A percentile compares a stretch with the other conserved stretches of the same genome.
Evolutionary conservation across 2,113 vertebrate genomes (phyloP).

Genomic region (Saccopteryx leptura): DNA sequence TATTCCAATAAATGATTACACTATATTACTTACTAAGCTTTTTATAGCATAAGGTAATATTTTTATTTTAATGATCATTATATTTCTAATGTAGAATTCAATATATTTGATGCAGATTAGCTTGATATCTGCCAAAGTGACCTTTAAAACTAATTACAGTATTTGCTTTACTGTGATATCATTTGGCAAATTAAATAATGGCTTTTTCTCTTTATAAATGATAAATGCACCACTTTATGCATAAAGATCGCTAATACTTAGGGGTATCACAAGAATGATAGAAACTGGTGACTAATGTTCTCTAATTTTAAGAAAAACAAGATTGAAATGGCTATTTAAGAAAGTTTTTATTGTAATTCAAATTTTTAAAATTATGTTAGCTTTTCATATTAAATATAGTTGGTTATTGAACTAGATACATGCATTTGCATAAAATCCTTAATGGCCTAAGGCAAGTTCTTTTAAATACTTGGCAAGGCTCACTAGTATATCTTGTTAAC

Average conservation of each 20-base stretch:
- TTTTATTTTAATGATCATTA: constrained; percentile 56
- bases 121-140: background rate
- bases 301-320: constrained; percentile 23
- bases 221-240: background rate
- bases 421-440: background rate
- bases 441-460: background rate
- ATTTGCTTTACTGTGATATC: background rate
- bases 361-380: background rate
- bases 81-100: constrained; percentile 53
- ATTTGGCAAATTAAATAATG: constrained; percentile 53
- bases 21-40: background rate
- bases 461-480: background rate
- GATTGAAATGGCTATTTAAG: background rate
- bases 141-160: constrained; percentile 50
- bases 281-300: background rate
- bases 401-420: background rate
- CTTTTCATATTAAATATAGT: background rate
- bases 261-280: background rate
- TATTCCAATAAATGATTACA: background rate
- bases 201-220: constrained; percentile 32
- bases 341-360: constrained; percentile 30
- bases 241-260: background rate
- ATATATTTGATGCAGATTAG: background rate
- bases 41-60: background rate
- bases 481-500: background rate